Evolutionary conservation across 2,797 vertebrate genomes (phyloP).

Genomic region (Hyperoplus immaculatus): DNA sequence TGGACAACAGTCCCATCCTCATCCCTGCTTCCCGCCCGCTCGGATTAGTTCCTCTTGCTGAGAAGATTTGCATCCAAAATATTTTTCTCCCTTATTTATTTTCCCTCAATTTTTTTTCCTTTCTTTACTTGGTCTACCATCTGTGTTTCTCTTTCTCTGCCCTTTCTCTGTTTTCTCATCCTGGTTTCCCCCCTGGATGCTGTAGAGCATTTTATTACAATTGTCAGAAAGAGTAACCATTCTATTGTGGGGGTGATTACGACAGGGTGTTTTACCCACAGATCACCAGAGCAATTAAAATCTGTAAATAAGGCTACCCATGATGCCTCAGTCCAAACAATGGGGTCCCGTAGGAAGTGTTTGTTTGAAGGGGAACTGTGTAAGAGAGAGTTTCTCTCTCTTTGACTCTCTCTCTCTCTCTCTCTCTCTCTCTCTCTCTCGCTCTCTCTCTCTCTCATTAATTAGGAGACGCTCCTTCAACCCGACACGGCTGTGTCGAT

Average conservation of each 20-base stretch:
- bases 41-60: constrained; percentile 83
- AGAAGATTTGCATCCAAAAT: constrained; percentile 82
- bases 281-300: constrained; percentile 96
- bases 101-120: constrained; percentile 45
- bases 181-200: constrained; percentile 70
- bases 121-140: constrained; percentile 58
- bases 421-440: constrained; percentile 52
- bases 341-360: constrained; percentile 84
- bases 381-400: constrained; percentile 73
- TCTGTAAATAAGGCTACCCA: constrained; percentile 90
- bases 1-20: constrained; percentile 79
- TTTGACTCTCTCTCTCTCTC: constrained; percentile 37
- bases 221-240: constrained; percentile 89
- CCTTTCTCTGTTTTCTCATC: constrained; percentile 50
- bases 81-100: constrained; percentile 65
- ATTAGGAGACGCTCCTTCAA: constrained; percentile 84
- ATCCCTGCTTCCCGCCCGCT: constrained; percentile 77
- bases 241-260: constrained; percentile 90
- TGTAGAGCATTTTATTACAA: constrained; percentile 89
- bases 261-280: constrained; percentile 87
- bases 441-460: constrained; percentile 77
- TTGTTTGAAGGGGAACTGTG: constrained; percentile 85
- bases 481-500: constrained; percentile 78
- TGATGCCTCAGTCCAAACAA: constrained; percentile 88
- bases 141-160: constrained; percentile 51